Percentiles rank a stretch among this genome's conserved stretches.
These are phyloP conservation scores for Amniataba percoides DNA, from an alignment of 2,797 vertebrate genomes.

Conservation along the genomic window DNA sequence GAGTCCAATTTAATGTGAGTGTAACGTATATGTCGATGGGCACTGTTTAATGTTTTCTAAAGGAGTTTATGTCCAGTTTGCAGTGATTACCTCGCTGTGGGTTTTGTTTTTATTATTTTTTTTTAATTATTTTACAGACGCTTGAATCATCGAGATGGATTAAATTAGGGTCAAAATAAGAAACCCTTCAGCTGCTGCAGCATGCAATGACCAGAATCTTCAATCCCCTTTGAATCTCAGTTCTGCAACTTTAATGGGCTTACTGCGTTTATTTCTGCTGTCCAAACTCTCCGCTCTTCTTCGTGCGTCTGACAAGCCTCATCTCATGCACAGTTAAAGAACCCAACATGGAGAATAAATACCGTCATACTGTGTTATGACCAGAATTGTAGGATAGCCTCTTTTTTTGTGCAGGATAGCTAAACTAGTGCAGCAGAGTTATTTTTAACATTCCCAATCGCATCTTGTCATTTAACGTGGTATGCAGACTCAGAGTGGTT, in stretches of 20 bases:
- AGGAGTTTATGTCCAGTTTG: conserved; percentile 32
- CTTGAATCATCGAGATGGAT: conserved; percentile 40
- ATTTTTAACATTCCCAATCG: conserved; percentile 74
- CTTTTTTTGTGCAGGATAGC: conserved; percentile 28
- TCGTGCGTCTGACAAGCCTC: conserved; percentile 49
- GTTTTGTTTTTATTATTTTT: neutral
- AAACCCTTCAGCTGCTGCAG: conserved; percentile 23
- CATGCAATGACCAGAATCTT: conserved; percentile 13
- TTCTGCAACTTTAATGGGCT: conserved; percentile 56
- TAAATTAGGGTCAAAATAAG: conserved; percentile 53
- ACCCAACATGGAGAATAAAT: conserved; percentile 43
- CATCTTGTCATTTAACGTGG: conserved; percentile 68
- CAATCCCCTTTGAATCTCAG: conserved; percentile 40
- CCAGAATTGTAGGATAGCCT: conserved; percentile 31
- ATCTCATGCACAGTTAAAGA: conserved; percentile 51
- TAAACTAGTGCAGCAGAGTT: conserved; percentile 58
- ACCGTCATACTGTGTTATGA: conserved; percentile 34
- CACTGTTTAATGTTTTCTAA: conserved; percentile 35
- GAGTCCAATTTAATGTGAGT: conserved; percentile 53
- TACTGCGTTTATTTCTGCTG: conserved; percentile 67
- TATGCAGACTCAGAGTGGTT: conserved; percentile 53
- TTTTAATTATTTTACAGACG: conserved; percentile 10
- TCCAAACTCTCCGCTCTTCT: conserved; percentile 53
- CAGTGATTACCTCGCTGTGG: conserved; percentile 18
- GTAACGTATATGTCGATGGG: conserved; percentile 35